phyloP scores from a whole-genome alignment of 2,113 vertebrate species.

The Otus sunia region DNA sequence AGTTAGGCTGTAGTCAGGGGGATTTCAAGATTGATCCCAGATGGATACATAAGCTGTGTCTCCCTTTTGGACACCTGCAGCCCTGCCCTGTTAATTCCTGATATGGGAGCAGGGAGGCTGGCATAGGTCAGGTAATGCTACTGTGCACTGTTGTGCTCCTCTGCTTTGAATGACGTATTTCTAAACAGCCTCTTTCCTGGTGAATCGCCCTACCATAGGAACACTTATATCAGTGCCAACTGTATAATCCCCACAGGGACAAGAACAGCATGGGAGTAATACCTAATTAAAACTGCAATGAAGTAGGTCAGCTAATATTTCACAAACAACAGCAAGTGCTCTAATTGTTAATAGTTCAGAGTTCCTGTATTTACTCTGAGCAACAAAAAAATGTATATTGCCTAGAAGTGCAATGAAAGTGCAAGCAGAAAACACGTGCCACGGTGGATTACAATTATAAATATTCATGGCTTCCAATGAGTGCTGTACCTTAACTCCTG shows the following conservation, averaged over 20 bases:
- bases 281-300: conserved; percentile 66
- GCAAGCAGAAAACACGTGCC: background rate
- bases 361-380: conserved; percentile 34
- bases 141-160: background rate
- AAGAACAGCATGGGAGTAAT: conserved; percentile 52
- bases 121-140: background rate
- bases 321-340: conserved; percentile 48
- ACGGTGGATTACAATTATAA: background rate
- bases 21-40: background rate
- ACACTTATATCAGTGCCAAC: background rate
- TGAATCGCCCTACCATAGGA: background rate
- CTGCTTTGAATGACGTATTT: background rate
- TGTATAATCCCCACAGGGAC: conserved; percentile 37
- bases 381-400: background rate
- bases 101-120: background rate
- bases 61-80: background rate
- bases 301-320: conserved; percentile 67
- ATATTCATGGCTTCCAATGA: background rate
- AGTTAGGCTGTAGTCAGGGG: background rate
- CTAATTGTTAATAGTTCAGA: conserved; percentile 46
- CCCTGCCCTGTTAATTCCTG: background rate
- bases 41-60: background rate
- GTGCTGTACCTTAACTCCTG: background rate
- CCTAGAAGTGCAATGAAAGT: conserved; percentile 13
- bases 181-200: background rate